Base-by-base conservation (phyloP, 2,888 invertebrate species). In the Ethmia dodecea region DNA sequence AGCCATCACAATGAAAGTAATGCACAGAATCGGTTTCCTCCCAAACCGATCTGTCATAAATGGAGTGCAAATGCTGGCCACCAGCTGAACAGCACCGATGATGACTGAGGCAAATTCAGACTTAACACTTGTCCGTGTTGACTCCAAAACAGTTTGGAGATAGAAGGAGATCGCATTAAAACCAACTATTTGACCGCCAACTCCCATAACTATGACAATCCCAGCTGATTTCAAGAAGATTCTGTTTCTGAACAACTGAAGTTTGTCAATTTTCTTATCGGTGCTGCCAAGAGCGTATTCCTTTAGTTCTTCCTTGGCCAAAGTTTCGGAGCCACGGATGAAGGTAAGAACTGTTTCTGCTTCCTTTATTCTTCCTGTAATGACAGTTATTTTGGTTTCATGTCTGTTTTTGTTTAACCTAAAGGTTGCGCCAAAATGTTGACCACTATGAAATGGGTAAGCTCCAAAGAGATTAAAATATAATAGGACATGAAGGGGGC, bases 271-370 rank as follows among this genome's bases (percentile, higher is more conserved):
- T 13, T 37, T 39, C 5, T 31, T 22, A 13, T 49, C 15, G 2
- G 11, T n/a, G 10, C 33, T 31, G 2, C 25, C 9, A 4, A 39
- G 2, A 2, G 59, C 49, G 37, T 71, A 79, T 34, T 70, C 70
- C 37, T 71, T 67, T 0, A 79, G 28, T 40, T 78, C 77, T 32
- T 63, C 60, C 3, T 49, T 45, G 0, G 74, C 76, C 33, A 47
- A 12, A 3, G 33, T 27, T 38, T 74, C 69, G 3, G 76, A 66
- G 2, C 65, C 69, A 10, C 76, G 58, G 2, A 75, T 55, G 35
- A 52, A 56, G 13, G 52, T 67, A 0, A 79, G 43, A 0, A 67
- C 56, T 43, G 62, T 55, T 1, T 65, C 20, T 0, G 77, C 59
- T 40, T 78, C 67, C 1, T 57, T 46, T 20, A 47, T 59, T 26